phyloP scores from a whole-genome alignment of 2,888 invertebrate species.

The Luffia ferchaultella region DNA sequence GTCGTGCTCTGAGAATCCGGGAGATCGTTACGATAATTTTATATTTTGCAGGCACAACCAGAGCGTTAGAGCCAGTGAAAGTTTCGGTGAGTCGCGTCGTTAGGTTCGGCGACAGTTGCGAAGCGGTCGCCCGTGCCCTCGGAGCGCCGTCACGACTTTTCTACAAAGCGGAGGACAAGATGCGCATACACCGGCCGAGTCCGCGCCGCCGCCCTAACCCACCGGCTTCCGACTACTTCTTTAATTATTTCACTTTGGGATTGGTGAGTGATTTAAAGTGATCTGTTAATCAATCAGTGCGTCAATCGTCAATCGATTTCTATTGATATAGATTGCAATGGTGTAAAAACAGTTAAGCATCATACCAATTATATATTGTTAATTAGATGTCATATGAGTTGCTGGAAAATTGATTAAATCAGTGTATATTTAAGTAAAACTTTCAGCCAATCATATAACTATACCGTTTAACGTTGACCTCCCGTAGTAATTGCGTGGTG shows the following conservation, averaged over 20 bases:
- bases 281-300: not conserved
- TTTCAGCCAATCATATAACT: too few species aligned
- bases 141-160: slow-evolving; percentile 94
- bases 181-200: slow-evolving; percentile 95
- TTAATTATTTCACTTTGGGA: slow-evolving; percentile 97
- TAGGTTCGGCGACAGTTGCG: slow-evolving; percentile 85
- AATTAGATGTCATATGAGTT: too few species aligned
- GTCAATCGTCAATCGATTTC: too few species aligned
- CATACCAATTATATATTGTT: too few species aligned
- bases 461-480: too few species aligned
- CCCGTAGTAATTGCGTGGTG: too few species aligned
- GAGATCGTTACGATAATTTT: too few species aligned
- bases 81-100: slow-evolving; percentile 73
- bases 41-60: slow-evolving; percentile 56
- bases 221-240: slow-evolving; percentile 94
- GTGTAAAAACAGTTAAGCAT: too few species aligned
- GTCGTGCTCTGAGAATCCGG: too few species aligned
- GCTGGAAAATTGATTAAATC: too few species aligned
- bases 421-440: too few species aligned
- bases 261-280: slow-evolving; percentile 70
- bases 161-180: slow-evolving; percentile 99
- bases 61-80: slow-evolving; percentile 68
- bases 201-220: slow-evolving; percentile 80
- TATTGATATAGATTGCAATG: too few species aligned
- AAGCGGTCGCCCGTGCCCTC: slow-evolving; percentile 87